Evolutionary conservation across 2,888 invertebrate species (phyloP), one percentile per base, ranked within the genome.

Genomic region (Melipona beecheii): DNA sequence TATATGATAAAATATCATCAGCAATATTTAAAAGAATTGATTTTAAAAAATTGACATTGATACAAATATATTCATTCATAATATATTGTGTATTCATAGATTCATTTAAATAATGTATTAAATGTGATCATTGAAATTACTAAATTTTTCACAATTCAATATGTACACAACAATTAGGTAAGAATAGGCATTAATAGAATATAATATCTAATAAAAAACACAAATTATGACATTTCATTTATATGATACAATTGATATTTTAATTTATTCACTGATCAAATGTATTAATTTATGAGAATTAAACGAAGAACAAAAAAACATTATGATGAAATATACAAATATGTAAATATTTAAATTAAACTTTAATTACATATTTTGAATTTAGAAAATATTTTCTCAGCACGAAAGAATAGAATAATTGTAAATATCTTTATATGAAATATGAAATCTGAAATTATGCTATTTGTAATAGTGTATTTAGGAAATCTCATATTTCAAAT

Each of bases 1-100:
- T 68, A 83, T 43, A 83, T 58, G 70, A 73, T 54, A 65, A 56
- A 64, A 60, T 60, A 70, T 80, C 66, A 9, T 66, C 62, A 66
- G 31, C 21, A 60, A 74, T 50, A 78, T 36, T 73, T 64, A 52
- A 56, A 13, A 66, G 17, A 73, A 19, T 70, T 77, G 31, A 21
- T 72, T 74, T 43, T 56, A 27, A 72, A 62, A 58, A 52, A 72
- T 58, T 83, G 24, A 69, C 31, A 68, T n/a, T 75, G 71, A 68
- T 27, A 27, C 17, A 54, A 50, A 21, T 62, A 27, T 77, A 31
- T 31, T 31, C 31, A 31, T 70, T 73, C 31, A 62, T 43, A 54
- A n/a, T 21, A 69, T 49, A 36, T 54, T 62, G 27, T 52, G 15
- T n/a, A 58, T 60, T 75, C n/a, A 58, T 31, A 58, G 58, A 73